These are phyloP conservation scores for Biston betularia DNA, from an alignment of 2,888 invertebrate species.

Conservation along the genomic window DNA sequence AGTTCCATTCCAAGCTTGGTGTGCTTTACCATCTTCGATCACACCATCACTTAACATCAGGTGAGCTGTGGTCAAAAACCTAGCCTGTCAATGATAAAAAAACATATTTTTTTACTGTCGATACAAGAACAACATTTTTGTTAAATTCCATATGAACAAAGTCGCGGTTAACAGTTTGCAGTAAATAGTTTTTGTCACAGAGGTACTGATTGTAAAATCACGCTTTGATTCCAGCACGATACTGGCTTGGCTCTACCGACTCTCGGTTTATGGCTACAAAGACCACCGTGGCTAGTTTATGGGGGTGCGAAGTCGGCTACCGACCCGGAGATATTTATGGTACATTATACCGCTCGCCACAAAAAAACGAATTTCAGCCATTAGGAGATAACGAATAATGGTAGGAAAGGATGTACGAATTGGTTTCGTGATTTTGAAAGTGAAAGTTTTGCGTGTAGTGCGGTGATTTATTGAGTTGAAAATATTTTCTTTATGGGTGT, in stretches of 20 bases:
- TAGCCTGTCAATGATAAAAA: too few relatives aligned
- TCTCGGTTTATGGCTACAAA: conserved; percentile 33
- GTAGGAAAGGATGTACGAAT: conserved; percentile 9
- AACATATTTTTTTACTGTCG: too few relatives aligned
- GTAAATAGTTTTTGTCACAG: too few relatives aligned
- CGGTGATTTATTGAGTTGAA: not conserved
- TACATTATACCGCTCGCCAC: conserved; percentile 9
- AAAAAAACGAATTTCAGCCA: conserved; percentile 30
- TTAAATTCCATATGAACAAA: too few relatives aligned
- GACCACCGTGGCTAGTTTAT: conserved; percentile 71
- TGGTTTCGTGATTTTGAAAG: not conserved
- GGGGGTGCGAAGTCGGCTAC: conserved; percentile 67
- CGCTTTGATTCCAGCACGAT: not conserved
- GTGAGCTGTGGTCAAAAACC: too few relatives aligned
- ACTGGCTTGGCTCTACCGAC: not conserved
- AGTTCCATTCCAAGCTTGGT: too few relatives aligned
- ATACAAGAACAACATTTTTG: too few relatives aligned
- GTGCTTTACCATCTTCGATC: too few relatives aligned
- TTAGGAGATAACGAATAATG: conserved; percentile 33
- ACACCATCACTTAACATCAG: too few relatives aligned
- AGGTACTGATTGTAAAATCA: not conserved
- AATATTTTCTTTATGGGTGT: not conserved
- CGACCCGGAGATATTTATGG: conserved; percentile 21
- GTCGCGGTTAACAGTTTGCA: too few relatives aligned
- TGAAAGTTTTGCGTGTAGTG: not conserved